Base-by-base conservation (phyloP, 2,888 invertebrate species). In the Pandemis corylana region DNA sequence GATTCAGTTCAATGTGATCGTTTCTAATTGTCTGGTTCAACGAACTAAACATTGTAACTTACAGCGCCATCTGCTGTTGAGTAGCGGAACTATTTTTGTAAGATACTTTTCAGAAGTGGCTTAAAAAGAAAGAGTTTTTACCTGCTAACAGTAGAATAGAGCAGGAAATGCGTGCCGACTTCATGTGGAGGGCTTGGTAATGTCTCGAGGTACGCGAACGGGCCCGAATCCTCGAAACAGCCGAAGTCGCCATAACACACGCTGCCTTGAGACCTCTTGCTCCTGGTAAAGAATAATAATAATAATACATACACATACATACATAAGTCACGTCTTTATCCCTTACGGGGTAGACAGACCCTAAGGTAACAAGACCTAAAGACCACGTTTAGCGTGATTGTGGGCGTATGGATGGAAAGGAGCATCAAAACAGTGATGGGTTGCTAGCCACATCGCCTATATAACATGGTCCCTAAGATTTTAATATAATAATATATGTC, bases 191-290 rank as follows among this genome's bases (percentile, higher is more conserved):
- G 95, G 69, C 97, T 97, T 4, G 98, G 98, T 75, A 98, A 90
- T 94, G 98, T 98, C 92, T 98, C 98, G 89, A 98, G 92, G 87
- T 98, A 98, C 71, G 97, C 97, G 87, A 98, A 98, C 0, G 98
- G 97, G 0, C 98, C 98, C 5, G 97, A 96, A 84, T 98, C 98
- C 84, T 98, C 97, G 92, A 98, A 99, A 86, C 99, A 99, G 9
- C 99, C 99, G 70, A 99, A 95, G 77, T 97, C 97, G 28, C 96
- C 97, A 87, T 98, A 99, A 87, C 99, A 99, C 2, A 98, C 97
- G 77, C 96, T 96, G 77, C 97, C 96, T 76, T 97, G 97, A 15
- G 98, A 97, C 73, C 98, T 93, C 87, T 97, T 97, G 28, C 93
- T 95, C 85, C 97, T 96, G 87, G 51, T 81, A 79, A 44, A 49